phyloP scores from a whole-genome alignment of 2,888 invertebrate genomes.

The Fissipunctia ypsillon region DNA sequence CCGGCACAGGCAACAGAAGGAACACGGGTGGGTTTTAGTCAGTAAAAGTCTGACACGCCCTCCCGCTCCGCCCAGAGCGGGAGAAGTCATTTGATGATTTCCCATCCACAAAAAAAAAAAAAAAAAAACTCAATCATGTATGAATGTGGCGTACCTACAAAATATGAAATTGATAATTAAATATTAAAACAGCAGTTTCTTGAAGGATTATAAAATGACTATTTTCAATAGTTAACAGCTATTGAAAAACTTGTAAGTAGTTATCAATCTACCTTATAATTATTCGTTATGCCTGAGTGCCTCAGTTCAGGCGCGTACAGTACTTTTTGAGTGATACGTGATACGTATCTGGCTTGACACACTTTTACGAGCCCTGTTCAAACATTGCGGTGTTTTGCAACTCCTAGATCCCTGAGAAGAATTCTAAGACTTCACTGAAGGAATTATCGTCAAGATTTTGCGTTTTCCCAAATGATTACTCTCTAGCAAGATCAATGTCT shows the following conservation, averaged over 20 bases:
- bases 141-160: background rate
- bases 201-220: background rate
- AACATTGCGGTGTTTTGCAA: constrained; percentile 52
- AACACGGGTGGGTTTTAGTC: too few species aligned
- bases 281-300: constrained; percentile 11
- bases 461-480: constrained; percentile 10
- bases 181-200: background rate
- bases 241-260: constrained; percentile 13
- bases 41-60: too few species aligned
- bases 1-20: too few species aligned
- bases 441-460: constrained; percentile 13
- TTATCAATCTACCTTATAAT: constrained; percentile 1
- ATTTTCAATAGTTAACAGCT: background rate
- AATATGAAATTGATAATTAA: background rate
- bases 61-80: too few species aligned
- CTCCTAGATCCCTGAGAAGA: constrained; percentile 35
- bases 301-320: constrained; percentile 49
- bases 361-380: constrained; percentile 60
- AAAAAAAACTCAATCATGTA: too few species aligned
- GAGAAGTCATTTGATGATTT: too few species aligned
- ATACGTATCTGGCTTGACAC: constrained; percentile 63
- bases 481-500: background rate
- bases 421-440: constrained; percentile 36
- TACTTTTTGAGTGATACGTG: constrained; percentile 69
- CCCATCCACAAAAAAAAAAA: too few species aligned